These are phyloP conservation scores for Corythornis madagascariensis DNA, from an alignment of 2,113 vertebrate genomes.

Conservation along the genomic window DNA sequence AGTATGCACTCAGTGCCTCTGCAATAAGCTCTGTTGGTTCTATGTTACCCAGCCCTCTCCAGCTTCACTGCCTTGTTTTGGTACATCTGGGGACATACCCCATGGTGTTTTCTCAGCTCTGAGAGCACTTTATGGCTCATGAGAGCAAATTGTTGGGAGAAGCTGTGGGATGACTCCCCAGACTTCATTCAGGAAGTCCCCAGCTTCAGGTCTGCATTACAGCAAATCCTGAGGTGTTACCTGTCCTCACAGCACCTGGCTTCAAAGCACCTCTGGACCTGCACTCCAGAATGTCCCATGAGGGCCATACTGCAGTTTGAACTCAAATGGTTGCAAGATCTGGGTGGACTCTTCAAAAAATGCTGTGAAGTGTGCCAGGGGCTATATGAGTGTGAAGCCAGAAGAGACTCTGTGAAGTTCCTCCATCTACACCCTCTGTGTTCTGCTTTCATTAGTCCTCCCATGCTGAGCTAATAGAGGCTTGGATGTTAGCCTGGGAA, in stretches of 20 bases:
- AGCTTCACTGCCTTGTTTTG: neutral
- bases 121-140: neutral
- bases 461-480: neutral
- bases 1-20: neutral
- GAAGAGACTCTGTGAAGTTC: neutral
- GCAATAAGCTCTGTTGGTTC: too few species aligned
- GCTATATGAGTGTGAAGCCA: neutral
- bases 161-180: neutral
- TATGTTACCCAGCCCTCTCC: too few species aligned
- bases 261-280: neutral
- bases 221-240: neutral
- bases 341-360: neutral
- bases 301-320: neutral
- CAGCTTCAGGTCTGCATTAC: neutral
- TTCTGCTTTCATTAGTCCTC: neutral
- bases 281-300: neutral
- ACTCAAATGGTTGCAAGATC: neutral
- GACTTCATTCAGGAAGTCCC: neutral
- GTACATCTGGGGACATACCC: neutral
- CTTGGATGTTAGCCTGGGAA: neutral
- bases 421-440: rapidly evolving
- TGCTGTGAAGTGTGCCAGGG: neutral
- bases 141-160: neutral
- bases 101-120: neutral
- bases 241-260: neutral